phyloP scores from a whole-genome alignment of 2,888 invertebrate species.

The Athalia circularis region DNA sequence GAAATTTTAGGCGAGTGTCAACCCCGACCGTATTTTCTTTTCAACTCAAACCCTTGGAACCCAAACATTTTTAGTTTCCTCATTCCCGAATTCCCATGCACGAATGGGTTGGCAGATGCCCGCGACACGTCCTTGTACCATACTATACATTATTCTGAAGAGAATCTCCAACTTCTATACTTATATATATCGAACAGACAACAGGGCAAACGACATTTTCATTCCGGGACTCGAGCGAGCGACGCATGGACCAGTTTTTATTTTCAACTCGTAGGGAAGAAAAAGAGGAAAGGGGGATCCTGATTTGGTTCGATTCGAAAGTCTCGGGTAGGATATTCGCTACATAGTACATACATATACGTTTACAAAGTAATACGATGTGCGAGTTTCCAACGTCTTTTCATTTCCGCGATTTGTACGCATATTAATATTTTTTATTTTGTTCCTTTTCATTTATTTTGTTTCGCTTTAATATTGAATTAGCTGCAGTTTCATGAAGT shows the following conservation, averaged over 20 bases:
- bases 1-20: conserved; percentile 6
- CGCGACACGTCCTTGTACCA: background rate
- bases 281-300: conserved; percentile 4
- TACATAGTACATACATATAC: background rate
- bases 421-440: background rate
- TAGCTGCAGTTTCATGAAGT: background rate
- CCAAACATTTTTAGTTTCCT: too few relatives aligned
- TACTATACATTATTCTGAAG: background rate
- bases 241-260: conserved; percentile 32
- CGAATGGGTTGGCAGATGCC: conserved; percentile 24
- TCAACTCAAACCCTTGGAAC: background rate
- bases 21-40: background rate
- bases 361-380: background rate
- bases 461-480: background rate
- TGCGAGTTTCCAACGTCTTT: background rate
- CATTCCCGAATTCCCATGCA: background rate
- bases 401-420: background rate
- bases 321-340: conserved; percentile 4
- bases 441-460: conserved; percentile 1
- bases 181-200: background rate
- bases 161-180: background rate
- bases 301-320: conserved; percentile 37
- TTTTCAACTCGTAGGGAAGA: background rate
- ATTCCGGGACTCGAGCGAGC: conserved; percentile 10
- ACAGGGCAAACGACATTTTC: conserved; percentile 34